Conservation (phyloP, 2,888 invertebrate species). For the Drosophila stalkeri region DNA sequence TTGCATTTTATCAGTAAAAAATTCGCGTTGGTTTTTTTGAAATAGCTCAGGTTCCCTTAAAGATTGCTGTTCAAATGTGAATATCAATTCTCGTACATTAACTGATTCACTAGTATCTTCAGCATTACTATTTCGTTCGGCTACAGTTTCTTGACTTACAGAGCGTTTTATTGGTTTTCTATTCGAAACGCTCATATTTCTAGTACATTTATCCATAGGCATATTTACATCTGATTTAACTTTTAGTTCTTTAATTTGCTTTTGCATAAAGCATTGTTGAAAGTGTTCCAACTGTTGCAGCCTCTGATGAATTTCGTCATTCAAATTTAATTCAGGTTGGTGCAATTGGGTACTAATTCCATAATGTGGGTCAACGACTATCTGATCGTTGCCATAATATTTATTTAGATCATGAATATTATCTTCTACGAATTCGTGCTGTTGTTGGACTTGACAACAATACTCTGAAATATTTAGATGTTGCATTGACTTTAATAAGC, state of each 20-base stretch:
- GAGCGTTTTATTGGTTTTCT: not conserved
- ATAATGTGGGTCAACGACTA: not conserved
- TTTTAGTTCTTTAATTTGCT: conserved; percentile 38
- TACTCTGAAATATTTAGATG: conserved; percentile 52
- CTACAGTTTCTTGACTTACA: not conserved
- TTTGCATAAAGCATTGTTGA: conserved; percentile 58
- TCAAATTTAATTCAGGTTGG: conserved; percentile 15
- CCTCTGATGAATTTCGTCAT: conserved; percentile 60
- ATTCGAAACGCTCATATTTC: not conserved
- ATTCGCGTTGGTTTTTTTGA: not conserved
- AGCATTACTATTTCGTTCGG: conserved; percentile 20
- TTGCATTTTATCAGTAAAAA: not conserved
- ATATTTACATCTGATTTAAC: conserved; percentile 3
- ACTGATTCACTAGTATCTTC: conserved; percentile 80
- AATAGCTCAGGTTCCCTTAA: conserved; percentile 30
- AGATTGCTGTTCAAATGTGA: conserved; percentile 88
- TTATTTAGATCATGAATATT: conserved; percentile 5
- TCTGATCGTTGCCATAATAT: conserved; percentile 11
- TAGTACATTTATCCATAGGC: not conserved
- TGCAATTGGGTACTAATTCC: not conserved
- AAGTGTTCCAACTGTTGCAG: conserved; percentile 68
- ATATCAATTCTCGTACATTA: conserved; percentile 86
- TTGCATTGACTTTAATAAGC: not conserved
- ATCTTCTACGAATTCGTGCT: conserved; percentile 10
- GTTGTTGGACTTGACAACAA: conserved; percentile 14